phyloP scores from a whole-genome alignment of 2,888 invertebrate species.

The Myathropa florea region DNA sequence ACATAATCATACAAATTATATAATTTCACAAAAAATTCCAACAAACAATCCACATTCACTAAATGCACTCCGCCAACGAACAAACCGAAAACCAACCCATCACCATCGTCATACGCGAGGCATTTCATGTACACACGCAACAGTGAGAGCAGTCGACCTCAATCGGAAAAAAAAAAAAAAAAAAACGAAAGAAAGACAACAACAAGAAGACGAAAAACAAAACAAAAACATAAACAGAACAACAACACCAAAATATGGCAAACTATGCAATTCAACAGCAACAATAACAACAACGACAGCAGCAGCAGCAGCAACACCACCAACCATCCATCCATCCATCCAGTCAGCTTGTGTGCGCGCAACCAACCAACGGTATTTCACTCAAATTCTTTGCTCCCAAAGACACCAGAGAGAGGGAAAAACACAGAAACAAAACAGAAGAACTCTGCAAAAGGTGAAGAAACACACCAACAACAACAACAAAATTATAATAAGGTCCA shows the following conservation, averaged over 20 bases:
- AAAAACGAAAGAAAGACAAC: conserved; percentile 10
- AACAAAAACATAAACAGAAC: not conserved
- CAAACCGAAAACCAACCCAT: not conserved
- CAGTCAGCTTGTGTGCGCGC: conserved; percentile 32
- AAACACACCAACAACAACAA: conserved; percentile 38
- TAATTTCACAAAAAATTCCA: conserved; percentile 62
- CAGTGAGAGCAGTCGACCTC: conserved; percentile 68
- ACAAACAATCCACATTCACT: conserved; percentile 56
- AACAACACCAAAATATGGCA: conserved; percentile 41
- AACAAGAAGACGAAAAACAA: conserved; percentile 2
- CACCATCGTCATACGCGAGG: not conserved
- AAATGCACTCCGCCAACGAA: conserved; percentile 1
- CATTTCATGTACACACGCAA: conserved; percentile 47
- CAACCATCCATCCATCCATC: conserved; percentile 13
- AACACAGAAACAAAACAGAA: conserved; percentile 7
- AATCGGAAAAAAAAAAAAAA: conserved; percentile 55
- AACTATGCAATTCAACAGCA: conserved; percentile 51
- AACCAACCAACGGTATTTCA: conserved; percentile 64
- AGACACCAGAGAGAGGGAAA: not conserved
- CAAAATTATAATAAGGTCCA: conserved; percentile 54
- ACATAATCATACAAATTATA: conserved; percentile 55
- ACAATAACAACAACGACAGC: not conserved
- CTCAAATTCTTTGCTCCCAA: conserved; percentile 50
- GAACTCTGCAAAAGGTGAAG: conserved; percentile 20
- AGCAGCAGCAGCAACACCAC: conserved; percentile 9